Evolutionary conservation across 1,140 invertebrate species (phyloP).

Genomic region (Rhyzopertha dominica): DNA sequence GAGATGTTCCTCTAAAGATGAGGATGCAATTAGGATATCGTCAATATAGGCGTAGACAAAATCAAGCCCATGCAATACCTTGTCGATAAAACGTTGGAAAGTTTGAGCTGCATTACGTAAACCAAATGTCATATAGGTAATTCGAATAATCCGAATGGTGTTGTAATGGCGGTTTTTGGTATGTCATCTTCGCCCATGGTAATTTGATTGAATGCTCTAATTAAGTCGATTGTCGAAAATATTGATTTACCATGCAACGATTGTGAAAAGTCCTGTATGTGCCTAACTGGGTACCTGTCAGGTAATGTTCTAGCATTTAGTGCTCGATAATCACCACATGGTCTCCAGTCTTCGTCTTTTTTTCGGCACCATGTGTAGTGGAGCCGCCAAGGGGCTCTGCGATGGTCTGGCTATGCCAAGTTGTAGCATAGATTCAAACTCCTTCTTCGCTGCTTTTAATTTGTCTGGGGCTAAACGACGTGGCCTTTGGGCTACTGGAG

Average conservation of each 20-base stretch:
- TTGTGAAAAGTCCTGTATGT: no score
- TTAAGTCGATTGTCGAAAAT: slow-evolving; percentile 44
- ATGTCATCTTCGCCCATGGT: slow-evolving; percentile 29
- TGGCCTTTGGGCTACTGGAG: slow-evolving; percentile 28
- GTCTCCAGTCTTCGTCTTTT: slow-evolving; percentile 40
- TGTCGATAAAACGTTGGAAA: slow-evolving; percentile 22
- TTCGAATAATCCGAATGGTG: slow-evolving; percentile 25
- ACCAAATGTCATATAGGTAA: slow-evolving; percentile 24
- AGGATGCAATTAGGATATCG: slow-evolving; percentile 36
- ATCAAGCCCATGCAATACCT: slow-evolving; percentile 7
- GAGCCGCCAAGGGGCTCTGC: slow-evolving; percentile 42
- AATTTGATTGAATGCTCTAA: slow-evolving; percentile 46
- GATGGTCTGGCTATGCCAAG: slow-evolving; percentile 27
- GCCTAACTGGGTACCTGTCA: slow-evolving; percentile 39
- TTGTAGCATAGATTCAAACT: slow-evolving; percentile 34
- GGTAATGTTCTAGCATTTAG: slow-evolving; percentile 45
- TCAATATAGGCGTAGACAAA: slow-evolving; percentile 33
- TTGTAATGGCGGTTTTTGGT: slow-evolving; percentile 26
- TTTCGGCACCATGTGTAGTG: slow-evolving; percentile 47
- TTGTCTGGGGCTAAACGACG: slow-evolving; percentile 36
- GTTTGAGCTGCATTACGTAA: slow-evolving; percentile 27
- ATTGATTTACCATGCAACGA: no score
- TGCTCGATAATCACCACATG: slow-evolving; percentile 47
- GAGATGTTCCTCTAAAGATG: slow-evolving; percentile 28
- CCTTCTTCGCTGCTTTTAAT: slow-evolving; percentile 23